Base-by-base conservation (phyloP, 2,888 invertebrate species). In the Heliconius charithonia region DNA sequence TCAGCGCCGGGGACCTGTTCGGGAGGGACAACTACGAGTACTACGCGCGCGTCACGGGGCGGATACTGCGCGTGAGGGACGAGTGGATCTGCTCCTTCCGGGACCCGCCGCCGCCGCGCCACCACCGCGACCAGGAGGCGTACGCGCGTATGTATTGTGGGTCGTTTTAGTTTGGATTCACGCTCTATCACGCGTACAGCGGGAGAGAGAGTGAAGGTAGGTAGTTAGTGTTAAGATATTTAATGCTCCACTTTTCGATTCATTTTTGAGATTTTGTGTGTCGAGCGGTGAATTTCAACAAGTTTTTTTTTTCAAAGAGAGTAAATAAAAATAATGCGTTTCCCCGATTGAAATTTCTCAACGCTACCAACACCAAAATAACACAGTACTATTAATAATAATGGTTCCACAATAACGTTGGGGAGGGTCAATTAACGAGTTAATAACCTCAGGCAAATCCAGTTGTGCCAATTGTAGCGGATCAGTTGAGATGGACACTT, bases 41-140 rank as follows among this genome's bases (percentile, higher is more conserved):
- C 92, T 99, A 99, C 93, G 98, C 98, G 41, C 96, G 98, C 63
- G 98, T 99, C 79, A 99, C 98, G 29, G 99, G 99, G 0, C 96
- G 98, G 77, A 98, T 99, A 83, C 95, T 99, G 83, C 97, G 98
- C 86, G 98, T 99, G 75, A 98, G 98, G 93, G 98, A 98, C 91
- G 98, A 98, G 93, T 98, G 98, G 98, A 98, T 98, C 87, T 98
- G 98, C 93, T 98, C 98, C 85, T 98, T 98, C 93, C 96, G 98
- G 83, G 98, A 98, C 93, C 98, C 98, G 71, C 97, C 98, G 75
- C 96, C 96, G 83, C 96, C 96, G 67, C 81, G 93, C 19, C 96
- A 96, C 81, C 96, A 95, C 85, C 92, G 96, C 80, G 96, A 96
- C 80, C 96, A 96, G 88, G 96, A 96, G 85, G 95, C 96, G 82